Percentiles rank a stretch among this genome's conserved stretches.
Evolutionary conservation across 2,113 vertebrate genomes (phyloP).

Genomic region (Copsychus sechellarum): DNA sequence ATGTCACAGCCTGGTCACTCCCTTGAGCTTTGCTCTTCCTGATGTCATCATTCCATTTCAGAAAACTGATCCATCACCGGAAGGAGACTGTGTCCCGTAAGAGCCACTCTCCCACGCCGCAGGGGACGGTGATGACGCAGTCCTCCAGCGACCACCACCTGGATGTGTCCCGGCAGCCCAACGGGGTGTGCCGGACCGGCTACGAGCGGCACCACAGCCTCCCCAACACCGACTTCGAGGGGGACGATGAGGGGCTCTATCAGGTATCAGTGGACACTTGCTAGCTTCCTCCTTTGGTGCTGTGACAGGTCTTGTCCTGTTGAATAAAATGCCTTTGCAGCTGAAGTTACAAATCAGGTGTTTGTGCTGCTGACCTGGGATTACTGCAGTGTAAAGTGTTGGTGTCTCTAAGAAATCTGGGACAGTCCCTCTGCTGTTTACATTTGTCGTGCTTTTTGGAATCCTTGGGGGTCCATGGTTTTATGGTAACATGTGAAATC

Average conservation of each 20-base stretch:
- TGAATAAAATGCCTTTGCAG: neutral
- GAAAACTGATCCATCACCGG: conserved; percentile 96
- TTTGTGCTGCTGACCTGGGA: neutral
- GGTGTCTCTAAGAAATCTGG: neutral
- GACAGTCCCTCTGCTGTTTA: neutral
- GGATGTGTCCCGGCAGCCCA: conserved; percentile 83
- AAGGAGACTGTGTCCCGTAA: conserved; percentile 92
- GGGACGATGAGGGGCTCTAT: conserved; percentile 81
- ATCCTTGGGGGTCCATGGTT: neutral
- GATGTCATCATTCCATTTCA: conserved; percentile 39
- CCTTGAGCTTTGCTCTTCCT: neutral
- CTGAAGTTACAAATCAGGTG: neutral
- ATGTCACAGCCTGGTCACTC: neutral
- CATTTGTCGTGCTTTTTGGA: neutral
- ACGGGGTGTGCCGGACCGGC: conserved; percentile 71
- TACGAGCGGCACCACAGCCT: conserved; percentile 80
- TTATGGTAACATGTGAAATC: neutral
- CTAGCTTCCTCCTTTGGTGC: neutral
- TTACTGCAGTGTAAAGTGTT: neutral
- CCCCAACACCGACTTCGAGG: conserved; percentile 82
- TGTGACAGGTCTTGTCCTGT: neutral
- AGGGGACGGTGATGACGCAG: conserved; percentile 78
- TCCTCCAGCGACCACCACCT: conserved; percentile 90
- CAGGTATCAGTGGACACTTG: conserved; percentile 73
- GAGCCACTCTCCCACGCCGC: conserved; percentile 75